Evolutionary conservation across 2,113 vertebrate species (phyloP).

Genomic region (Macquaria ambigua): DNA sequence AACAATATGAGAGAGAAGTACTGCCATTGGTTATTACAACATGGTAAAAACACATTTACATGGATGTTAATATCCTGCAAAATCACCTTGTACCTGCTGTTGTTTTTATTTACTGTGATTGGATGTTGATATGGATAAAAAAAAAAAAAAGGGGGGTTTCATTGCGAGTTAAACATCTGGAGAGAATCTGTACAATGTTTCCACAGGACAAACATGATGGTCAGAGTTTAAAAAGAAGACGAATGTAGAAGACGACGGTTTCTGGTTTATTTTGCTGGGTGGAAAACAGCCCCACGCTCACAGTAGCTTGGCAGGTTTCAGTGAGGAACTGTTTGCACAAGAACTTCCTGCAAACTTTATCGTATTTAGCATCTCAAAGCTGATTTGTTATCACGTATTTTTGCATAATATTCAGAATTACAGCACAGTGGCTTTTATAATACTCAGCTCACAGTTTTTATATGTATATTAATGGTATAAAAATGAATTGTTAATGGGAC

Average conservation of each 20-base stretch:
- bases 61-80: slow-evolving; percentile 32
- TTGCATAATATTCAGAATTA: slow-evolving; percentile 51
- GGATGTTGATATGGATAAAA: neutral
- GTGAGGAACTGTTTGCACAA: slow-evolving; percentile 8
- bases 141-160: neutral
- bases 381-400: slow-evolving; percentile 18
- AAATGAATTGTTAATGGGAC: neutral
- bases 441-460: slow-evolving; percentile 36
- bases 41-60: slow-evolving; percentile 62
- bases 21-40: slow-evolving; percentile 78
- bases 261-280: slow-evolving; percentile 24
- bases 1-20: slow-evolving; percentile 85
- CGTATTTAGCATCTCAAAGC: slow-evolving; percentile 35
- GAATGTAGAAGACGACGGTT: slow-evolving; percentile 18
- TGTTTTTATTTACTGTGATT: slow-evolving; percentile 14
- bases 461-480: neutral
- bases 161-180: neutral
- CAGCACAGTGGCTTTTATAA: slow-evolving; percentile 39
- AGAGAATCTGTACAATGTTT: slow-evolving; percentile 29
- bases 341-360: slow-evolving; percentile 14
- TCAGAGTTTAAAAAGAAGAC: slow-evolving; percentile 16
- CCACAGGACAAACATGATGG: slow-evolving; percentile 24
- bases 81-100: slow-evolving; percentile 34
- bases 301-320: slow-evolving; percentile 29
- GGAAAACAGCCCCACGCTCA: slow-evolving; percentile 26